A percentile compares a stretch with the other conserved stretches of the same genome.
Evolutionary conservation across 2,797 vertebrate genomes (phyloP).

Genomic region (Coendou prehensilis): DNA sequence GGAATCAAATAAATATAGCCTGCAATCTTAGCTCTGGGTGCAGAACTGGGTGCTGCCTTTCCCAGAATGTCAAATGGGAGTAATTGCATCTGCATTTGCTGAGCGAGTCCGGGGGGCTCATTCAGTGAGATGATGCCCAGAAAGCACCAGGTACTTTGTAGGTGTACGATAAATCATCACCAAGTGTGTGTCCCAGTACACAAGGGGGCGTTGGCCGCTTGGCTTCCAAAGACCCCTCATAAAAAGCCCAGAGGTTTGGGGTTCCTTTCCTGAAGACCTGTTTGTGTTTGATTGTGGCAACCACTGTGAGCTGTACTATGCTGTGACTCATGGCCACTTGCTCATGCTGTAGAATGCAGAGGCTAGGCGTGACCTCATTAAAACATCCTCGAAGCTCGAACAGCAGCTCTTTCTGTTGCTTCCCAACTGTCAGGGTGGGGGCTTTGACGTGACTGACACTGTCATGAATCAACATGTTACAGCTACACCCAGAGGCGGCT

Average conservation of each 20-base stretch:
- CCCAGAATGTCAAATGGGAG: neutral
- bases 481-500: slow-evolving; percentile 62
- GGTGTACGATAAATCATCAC: neutral
- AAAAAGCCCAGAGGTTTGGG: neutral
- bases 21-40: neutral
- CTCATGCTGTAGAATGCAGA: neutral
- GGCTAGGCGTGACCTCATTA: slow-evolving; percentile 9
- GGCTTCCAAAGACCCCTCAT: neutral
- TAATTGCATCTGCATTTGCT: too few relatives aligned
- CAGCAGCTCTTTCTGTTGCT: neutral
- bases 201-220: neutral
- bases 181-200: neutral
- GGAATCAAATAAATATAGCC: neutral
- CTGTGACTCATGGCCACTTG: neutral
- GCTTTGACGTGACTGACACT: slow-evolving; percentile 63
- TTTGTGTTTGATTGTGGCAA: neutral
- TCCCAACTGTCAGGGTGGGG: slow-evolving; percentile 34
- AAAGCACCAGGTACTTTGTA: neutral
- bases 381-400: slow-evolving; percentile 33
- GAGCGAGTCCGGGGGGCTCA: neutral
- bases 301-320: rapidly evolving
- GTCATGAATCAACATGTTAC: slow-evolving; percentile 79
- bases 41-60: neutral
- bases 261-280: neutral
- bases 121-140: neutral